Evolutionary conservation across 2,888 invertebrate genomes (phyloP).

Genomic region (Torymus tubicola): DNA sequence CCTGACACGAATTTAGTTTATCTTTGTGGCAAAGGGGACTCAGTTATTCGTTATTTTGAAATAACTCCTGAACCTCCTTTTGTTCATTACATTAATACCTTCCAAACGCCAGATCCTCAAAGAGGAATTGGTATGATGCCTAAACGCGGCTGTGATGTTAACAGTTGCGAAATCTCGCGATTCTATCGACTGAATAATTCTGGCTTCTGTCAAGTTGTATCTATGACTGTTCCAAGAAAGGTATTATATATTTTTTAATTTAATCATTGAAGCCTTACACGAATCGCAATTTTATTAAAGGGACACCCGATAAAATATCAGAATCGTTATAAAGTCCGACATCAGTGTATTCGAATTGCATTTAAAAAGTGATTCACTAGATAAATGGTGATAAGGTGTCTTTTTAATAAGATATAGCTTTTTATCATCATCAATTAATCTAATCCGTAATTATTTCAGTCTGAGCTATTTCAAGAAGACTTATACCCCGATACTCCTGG

Average conservation of each 20-base stretch:
- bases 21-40: constrained; percentile 98
- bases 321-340: background rate
- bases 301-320: background rate
- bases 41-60: constrained; percentile 96
- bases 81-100: constrained; percentile 97
- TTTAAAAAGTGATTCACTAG: no score
- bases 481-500: constrained; percentile 96
- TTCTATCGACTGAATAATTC: constrained; percentile 97
- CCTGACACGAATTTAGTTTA: constrained; percentile 96
- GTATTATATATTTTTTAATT: constrained; percentile 72
- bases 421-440: background rate
- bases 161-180: constrained; percentile 94
- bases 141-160: constrained; percentile 96
- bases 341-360: no score
- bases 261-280: constrained; percentile 36
- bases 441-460: constrained; percentile 76
- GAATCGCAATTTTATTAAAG: constrained; percentile 32
- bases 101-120: constrained; percentile 98
- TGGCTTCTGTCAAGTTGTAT: constrained; percentile 94
- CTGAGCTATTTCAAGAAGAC: constrained; percentile 97
- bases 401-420: constrained; percentile 6
- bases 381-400: background rate
- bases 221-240: constrained; percentile 99
- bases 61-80: constrained; percentile 95
- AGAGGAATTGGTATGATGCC: constrained; percentile 98